phyloP scores from a whole-genome alignment of 2,797 vertebrate species.

The Leucoraja ocellata region DNA sequence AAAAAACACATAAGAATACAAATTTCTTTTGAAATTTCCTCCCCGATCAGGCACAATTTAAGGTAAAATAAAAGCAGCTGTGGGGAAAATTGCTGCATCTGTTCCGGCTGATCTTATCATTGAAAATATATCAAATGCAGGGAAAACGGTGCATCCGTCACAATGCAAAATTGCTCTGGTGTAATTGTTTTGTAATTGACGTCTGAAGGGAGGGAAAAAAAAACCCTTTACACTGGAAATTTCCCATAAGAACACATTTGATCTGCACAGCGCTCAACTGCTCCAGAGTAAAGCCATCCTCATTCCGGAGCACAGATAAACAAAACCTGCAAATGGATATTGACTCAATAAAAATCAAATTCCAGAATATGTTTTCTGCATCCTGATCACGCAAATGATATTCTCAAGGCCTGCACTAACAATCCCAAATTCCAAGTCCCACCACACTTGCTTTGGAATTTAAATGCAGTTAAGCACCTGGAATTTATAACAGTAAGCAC shows the following conservation, averaged over 20 bases:
- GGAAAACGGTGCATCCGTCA: neutral
- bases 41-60: neutral
- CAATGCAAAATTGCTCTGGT: neutral
- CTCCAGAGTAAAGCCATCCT: neutral
- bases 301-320: neutral
- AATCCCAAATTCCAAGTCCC: neutral
- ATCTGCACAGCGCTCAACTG: neutral
- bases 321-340: neutral
- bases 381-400: too few species aligned
- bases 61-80: slow-evolving; percentile 24
- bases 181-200: neutral
- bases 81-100: neutral
- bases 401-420: too few species aligned
- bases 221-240: neutral
- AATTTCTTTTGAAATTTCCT: slow-evolving; percentile 15
- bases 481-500: too few species aligned
- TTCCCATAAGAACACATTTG: neutral
- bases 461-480: too few species aligned
- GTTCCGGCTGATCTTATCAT: neutral
- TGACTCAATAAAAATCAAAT: neutral
- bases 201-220: neutral
- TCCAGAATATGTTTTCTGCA: neutral
- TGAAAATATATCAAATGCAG: neutral
- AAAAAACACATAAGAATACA: slow-evolving; percentile 22
- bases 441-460: too few species aligned